phyloP scores from a whole-genome alignment of 1,140 invertebrate species.

The Gryon sp. region DNA sequence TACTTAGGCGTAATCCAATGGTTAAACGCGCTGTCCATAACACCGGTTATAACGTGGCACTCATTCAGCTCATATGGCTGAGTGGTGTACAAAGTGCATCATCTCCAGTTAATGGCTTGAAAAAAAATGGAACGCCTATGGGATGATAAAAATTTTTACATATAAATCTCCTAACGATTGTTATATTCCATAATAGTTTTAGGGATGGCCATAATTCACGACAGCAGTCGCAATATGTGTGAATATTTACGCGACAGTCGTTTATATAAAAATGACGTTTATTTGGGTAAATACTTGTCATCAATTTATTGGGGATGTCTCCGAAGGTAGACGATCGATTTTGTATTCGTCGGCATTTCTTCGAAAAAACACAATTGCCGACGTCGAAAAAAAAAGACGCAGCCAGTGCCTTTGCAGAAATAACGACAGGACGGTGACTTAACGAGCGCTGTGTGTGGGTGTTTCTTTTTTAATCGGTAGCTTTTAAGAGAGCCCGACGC shows the following conservation, averaged over 20 bases:
- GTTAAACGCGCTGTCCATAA: slow-evolving; percentile 21
- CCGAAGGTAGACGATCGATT: slow-evolving; percentile 44
- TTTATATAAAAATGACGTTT: slow-evolving; percentile 22
- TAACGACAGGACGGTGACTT: slow-evolving; percentile 53
- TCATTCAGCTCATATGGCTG: slow-evolving; percentile 22
- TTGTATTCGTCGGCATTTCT: slow-evolving; percentile 24
- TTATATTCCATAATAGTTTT: slow-evolving; percentile 41
- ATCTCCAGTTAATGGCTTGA: slow-evolving; percentile 42
- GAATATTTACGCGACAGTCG: slow-evolving; percentile 35
- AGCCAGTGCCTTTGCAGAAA: slow-evolving; percentile 34
- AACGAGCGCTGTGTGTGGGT: slow-evolving; percentile 40
- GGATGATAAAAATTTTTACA: slow-evolving; percentile 35
- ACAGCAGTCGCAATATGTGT: slow-evolving; percentile 5
- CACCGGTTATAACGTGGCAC: slow-evolving; percentile 4
- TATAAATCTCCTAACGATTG: slow-evolving; percentile 45
- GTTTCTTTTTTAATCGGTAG: slow-evolving; percentile 59
- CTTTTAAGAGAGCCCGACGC: slow-evolving; percentile 41
- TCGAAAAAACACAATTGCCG: slow-evolving; percentile 29
- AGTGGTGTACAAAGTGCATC: slow-evolving; percentile 38
- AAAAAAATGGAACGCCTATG: slow-evolving; percentile 27
- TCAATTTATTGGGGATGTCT: slow-evolving; percentile 10
- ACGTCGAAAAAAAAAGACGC: slow-evolving; percentile 20
- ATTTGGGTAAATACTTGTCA: slow-evolving; percentile 23
- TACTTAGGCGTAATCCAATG: slow-evolving; percentile 25
- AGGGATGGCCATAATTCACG: slow-evolving; percentile 40